These are phyloP conservation scores for Arizona elegans DNA, from an alignment of 2,113 vertebrate species.

Conservation along the genomic window DNA sequence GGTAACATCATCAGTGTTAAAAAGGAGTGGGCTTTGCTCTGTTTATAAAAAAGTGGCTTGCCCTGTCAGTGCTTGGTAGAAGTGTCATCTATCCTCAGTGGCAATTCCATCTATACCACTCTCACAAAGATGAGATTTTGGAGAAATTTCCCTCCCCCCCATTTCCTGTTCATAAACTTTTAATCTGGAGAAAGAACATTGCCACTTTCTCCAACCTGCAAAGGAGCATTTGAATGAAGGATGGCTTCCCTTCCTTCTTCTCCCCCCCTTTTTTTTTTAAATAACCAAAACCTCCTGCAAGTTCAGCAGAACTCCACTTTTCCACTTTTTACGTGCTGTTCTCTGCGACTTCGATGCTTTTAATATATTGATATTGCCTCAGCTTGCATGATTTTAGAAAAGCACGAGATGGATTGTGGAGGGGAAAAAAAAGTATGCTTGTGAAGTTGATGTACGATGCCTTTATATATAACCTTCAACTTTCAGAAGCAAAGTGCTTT, in stretches of 20 bases:
- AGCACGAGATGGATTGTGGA: background rate
- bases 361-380: background rate
- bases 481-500: background rate
- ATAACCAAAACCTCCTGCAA: background rate
- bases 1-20: background rate
- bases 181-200: background rate
- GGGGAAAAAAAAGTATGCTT: background rate
- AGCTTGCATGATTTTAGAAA: background rate
- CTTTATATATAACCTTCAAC: background rate
- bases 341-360: background rate
- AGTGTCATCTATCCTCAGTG: background rate
- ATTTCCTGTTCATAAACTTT: background rate
- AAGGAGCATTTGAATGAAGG: background rate
- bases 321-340: background rate
- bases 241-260: background rate
- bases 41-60: too few species aligned
- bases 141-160: background rate
- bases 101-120: too few species aligned
- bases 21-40: background rate
- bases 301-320: background rate
- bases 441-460: background rate
- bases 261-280: too few species aligned
- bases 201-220: background rate
- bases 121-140: background rate
- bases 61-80: background rate